Conservation (phyloP, 2,113 vertebrate genomes). For the Trogon melanurus region DNA sequence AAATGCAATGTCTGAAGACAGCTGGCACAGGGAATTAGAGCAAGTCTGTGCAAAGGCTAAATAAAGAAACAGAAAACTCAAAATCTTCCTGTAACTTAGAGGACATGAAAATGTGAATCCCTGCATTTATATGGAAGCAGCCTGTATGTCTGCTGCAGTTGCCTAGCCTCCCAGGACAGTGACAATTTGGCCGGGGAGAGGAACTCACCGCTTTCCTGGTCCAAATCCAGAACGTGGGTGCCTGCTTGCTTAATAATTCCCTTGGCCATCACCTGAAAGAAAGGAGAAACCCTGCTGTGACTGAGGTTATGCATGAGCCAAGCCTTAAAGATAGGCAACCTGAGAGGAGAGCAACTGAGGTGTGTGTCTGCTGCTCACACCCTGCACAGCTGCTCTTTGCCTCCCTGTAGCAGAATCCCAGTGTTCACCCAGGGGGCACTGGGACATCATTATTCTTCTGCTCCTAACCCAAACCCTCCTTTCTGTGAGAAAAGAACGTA, state of each 20-base stretch:
- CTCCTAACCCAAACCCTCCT: neutral
- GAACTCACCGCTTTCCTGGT: conserved; percentile 58
- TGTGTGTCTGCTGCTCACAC: neutral
- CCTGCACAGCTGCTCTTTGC: neutral
- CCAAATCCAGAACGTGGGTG: conserved; percentile 45
- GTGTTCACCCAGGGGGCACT: neutral
- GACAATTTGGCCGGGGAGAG: neutral
- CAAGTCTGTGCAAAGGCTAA: neutral
- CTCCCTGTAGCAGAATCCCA: neutral
- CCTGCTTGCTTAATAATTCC: conserved; percentile 64
- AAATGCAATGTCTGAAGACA: neutral
- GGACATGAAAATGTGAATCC: neutral
- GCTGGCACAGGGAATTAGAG: neutral
- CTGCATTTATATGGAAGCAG: neutral
- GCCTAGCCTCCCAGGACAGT: neutral
- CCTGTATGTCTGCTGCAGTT: neutral
- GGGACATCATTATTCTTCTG: neutral
- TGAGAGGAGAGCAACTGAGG: neutral
- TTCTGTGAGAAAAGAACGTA: neutral
- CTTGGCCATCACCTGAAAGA: conserved; percentile 75
- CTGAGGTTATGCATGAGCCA: neutral
- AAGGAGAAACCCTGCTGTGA: neutral
- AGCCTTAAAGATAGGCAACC: neutral
- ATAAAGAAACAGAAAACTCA: neutral
- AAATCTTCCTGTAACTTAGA: neutral